phyloP scores from a whole-genome alignment of 2,888 invertebrate species.

The Pachycephus smyrnensis region DNA sequence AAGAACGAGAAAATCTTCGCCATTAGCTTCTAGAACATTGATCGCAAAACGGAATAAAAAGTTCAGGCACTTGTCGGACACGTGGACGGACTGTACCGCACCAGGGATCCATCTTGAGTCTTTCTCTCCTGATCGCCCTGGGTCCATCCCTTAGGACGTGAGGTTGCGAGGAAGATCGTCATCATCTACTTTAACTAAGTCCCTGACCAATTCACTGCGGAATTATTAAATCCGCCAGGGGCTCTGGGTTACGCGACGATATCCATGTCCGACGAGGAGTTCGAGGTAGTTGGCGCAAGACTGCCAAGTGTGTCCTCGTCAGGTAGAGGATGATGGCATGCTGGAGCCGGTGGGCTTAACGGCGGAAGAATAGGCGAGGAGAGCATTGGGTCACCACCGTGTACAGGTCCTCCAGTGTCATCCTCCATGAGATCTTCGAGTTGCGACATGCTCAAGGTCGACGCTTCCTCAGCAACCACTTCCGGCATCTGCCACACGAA shows the following conservation, averaged over 20 bases:
- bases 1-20: not conserved
- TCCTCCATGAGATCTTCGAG: slow-evolving; percentile 80
- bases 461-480: slow-evolving; percentile 70
- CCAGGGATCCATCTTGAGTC: not conserved
- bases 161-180: not conserved
- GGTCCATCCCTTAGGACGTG: not conserved
- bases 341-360: slow-evolving; percentile 59
- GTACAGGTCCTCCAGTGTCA: slow-evolving; percentile 72
- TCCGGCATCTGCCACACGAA: slow-evolving; percentile 69
- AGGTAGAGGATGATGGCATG: slow-evolving; percentile 58
- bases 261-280: slow-evolving; percentile 64
- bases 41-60: not conserved
- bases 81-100: not conserved
- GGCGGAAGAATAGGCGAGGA: slow-evolving; percentile 71
- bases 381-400: slow-evolving; percentile 75
- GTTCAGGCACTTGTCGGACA: not conserved
- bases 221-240: slow-evolving; percentile 13
- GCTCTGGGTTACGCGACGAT: slow-evolving; percentile 61
- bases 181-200: not conserved
- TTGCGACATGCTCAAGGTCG: slow-evolving; percentile 71
- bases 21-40: not conserved
- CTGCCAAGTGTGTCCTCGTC: slow-evolving; percentile 60
- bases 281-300: slow-evolving; percentile 59
- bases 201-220: not conserved
- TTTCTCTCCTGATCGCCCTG: not conserved